phyloP scores from a whole-genome alignment of 1,140 invertebrate species.

The Pseudomyrmex pallidus region DNA sequence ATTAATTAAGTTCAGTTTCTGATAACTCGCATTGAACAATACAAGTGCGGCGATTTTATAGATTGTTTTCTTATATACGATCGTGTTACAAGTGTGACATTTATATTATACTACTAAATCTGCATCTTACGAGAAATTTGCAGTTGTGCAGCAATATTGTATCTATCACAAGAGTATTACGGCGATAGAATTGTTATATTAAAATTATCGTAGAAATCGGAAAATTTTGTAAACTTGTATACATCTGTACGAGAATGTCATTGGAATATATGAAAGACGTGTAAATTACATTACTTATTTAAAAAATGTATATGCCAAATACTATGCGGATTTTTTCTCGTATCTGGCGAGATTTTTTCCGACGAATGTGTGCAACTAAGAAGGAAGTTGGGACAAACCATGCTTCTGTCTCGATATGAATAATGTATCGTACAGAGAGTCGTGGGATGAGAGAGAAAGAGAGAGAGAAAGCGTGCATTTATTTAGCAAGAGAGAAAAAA shows the following conservation, averaged over 20 bases:
- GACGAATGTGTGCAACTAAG: neutral
- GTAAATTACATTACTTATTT: constrained; percentile 39
- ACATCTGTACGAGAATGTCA: neutral
- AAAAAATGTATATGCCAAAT: constrained; percentile 13
- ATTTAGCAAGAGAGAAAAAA: constrained; percentile 7
- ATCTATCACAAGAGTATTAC: neutral
- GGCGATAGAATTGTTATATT: neutral
- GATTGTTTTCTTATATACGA: neutral
- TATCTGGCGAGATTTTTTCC: constrained; percentile 6
- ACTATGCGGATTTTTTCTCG: constrained; percentile 35
- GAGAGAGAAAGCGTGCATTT: neutral
- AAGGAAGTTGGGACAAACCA: constrained; percentile 49
- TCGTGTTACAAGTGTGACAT: constrained; percentile 5
- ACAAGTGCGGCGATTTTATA: constrained; percentile 31
- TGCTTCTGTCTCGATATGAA: constrained; percentile 74
- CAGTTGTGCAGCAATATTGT: neutral
- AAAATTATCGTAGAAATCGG: constrained; percentile 28
- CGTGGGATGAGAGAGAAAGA: constrained; percentile 20
- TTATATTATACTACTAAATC: constrained; percentile 51
- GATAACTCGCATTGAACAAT: constrained; percentile 15
- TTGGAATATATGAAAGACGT: neutral
- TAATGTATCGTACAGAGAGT: constrained; percentile 74
- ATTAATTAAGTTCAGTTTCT: constrained; percentile 34
- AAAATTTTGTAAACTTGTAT: constrained; percentile 9
- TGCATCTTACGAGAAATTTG: constrained; percentile 30